Evolutionary conservation across 2,113 vertebrate genomes (phyloP).

Genomic region (Phylloscopus trochilus): DNA sequence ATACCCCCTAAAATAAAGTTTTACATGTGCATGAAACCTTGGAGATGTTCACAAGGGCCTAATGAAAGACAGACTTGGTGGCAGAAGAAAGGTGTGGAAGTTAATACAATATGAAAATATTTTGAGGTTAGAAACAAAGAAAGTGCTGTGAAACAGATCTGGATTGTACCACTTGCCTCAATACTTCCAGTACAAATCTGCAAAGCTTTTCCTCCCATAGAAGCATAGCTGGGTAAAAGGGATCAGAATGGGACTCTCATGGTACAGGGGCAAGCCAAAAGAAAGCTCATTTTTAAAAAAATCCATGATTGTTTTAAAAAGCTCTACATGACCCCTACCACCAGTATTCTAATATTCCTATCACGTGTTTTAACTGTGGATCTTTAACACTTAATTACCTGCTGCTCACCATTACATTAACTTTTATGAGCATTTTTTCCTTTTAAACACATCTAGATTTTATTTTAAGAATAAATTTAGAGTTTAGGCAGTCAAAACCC

Average conservation of each 20-base stretch:
- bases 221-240: not conserved
- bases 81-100: not conserved
- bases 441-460: not conserved
- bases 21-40: not conserved
- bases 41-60: not conserved
- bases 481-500: not conserved
- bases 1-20: not conserved
- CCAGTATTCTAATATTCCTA: not conserved
- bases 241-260: not conserved
- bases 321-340: not conserved
- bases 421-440: not conserved
- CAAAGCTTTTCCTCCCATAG: not conserved
- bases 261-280: not conserved
- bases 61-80: not conserved
- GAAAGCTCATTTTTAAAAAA: not conserved
- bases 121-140: not conserved
- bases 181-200: not conserved
- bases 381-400: not conserved
- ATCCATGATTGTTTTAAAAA: not conserved
- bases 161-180: not conserved
- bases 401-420: not conserved
- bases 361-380: not conserved
- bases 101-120: not conserved
- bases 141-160: not conserved
- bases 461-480: not conserved